A percentile compares a stretch with the other conserved stretches of the same genome.
These are phyloP conservation scores for Hypotaenidia philippensis DNA, from an alignment of 2,797 vertebrate species.

Conservation along the genomic window DNA sequence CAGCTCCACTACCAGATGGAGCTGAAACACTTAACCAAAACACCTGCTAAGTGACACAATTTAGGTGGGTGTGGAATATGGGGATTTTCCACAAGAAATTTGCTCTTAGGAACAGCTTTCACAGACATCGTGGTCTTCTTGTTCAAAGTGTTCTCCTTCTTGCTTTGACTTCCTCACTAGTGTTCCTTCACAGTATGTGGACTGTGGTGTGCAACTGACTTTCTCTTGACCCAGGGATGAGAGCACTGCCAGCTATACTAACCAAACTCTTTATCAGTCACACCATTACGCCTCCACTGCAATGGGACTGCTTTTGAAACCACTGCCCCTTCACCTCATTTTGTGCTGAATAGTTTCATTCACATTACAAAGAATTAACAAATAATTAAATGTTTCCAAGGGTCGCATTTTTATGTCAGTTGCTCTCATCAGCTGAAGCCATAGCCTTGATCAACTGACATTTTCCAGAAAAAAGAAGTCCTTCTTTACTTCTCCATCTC, in stretches of 20 bases:
- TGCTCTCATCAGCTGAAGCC: not conserved
- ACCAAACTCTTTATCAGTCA: accelerated
- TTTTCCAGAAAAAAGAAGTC: not conserved
- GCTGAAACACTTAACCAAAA: too few relatives aligned
- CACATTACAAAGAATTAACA: not conserved
- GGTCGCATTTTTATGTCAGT: not conserved
- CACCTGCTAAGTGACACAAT: accelerated
- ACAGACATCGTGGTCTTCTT: not conserved
- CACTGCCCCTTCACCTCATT: not conserved
- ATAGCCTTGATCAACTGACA: not conserved
- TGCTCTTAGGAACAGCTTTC: not conserved
- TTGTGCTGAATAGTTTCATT: not conserved
- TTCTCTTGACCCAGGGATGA: not conserved
- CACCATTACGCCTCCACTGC: not conserved
- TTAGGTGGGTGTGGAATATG: not conserved
- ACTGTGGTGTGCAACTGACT: not conserved
- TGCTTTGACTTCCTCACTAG: not conserved
- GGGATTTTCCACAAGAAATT: not conserved
- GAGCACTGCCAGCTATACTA: not conserved
- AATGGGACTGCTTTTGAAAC: not conserved
- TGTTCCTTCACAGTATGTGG: not conserved
- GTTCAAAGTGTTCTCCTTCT: not conserved
- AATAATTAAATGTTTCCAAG: not conserved
- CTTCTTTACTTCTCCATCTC: not conserved
- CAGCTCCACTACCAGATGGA: not conserved